Evolutionary conservation across 2,888 invertebrate species (phyloP).

Genomic region (Pemphredon lugubris): DNA sequence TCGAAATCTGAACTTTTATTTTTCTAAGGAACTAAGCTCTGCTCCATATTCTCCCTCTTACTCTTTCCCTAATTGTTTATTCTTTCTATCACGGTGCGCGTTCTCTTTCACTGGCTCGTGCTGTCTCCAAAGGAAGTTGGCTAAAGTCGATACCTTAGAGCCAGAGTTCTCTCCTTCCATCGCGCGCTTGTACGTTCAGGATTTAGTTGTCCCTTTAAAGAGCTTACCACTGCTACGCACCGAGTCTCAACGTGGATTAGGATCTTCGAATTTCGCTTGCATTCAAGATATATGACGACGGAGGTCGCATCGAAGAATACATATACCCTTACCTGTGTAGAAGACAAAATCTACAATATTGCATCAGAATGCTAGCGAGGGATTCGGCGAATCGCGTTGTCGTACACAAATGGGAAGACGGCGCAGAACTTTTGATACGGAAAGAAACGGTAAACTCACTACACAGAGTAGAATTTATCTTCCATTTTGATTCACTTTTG

Average conservation of each 20-base stretch:
- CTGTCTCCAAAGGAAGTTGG: slow-evolving; percentile 48
- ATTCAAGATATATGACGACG: slow-evolving; percentile 11
- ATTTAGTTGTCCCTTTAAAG: slow-evolving; percentile 56
- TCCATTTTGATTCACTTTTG: too few relatives aligned
- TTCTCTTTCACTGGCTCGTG: slow-evolving; percentile 19
- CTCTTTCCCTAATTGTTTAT: too few relatives aligned
- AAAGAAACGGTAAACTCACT: too few relatives aligned
- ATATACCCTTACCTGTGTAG: neutral
- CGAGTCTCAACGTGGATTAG: slow-evolving; percentile 51
- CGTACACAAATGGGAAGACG: too few relatives aligned
- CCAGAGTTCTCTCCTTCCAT: slow-evolving; percentile 20
- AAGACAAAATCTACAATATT: slow-evolving; percentile 5
- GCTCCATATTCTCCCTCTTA: neutral
- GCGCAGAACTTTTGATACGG: too few relatives aligned
- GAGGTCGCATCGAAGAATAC: neutral
- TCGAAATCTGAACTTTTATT: too few relatives aligned
- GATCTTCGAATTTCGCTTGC: slow-evolving; percentile 36
- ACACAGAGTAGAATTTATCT: too few relatives aligned
- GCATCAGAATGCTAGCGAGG: too few relatives aligned
- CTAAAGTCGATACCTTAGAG: slow-evolving; percentile 30
- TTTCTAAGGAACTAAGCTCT: slow-evolving; percentile 29
- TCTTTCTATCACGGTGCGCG: slow-evolving; percentile 5
- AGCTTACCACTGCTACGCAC: slow-evolving; percentile 57
- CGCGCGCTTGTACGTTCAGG: slow-evolving; percentile 34
- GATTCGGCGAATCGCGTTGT: slow-evolving; percentile 3